Evolutionary conservation across 2,888 invertebrate genomes (phyloP), one percentile per base, ranked within the genome.

Genomic region (Scelioninae gen. 2): DNA sequence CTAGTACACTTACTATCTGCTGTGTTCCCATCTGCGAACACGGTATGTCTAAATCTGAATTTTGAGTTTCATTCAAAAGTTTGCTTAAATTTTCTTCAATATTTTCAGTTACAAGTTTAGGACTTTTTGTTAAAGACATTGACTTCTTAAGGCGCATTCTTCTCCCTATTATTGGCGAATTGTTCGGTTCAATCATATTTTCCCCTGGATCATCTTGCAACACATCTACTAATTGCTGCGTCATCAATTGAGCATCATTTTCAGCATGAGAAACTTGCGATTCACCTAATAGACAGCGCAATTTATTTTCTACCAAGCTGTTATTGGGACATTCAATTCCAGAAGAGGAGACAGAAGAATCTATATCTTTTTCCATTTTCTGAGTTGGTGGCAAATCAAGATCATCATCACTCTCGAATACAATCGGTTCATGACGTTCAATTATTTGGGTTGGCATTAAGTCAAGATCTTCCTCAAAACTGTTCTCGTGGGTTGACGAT

Each of bases 1-100:
- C 25, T 4, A 63, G 25, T 1, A 63, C 43, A 19, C n/a, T 33
- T 0, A 52, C 43, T 22, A 63, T 63, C 15, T 63, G 63, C 15
- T 63, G 63, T 1, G 63, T 63, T 22, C 52, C 11, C 63, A 63
- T 63, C 7, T 50, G 61, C 2, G 61, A 52, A 22, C 37, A 61
- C 2, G 18, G 39, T 9, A 37, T 25, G 0, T 48, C 10, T 5
- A 39, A 6, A 2, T 18, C 11, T 1, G 2, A 11, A 5, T 35
- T 7, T 43, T 63, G 19, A 22, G 63, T 22, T 1, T 63, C 52
- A 2, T 52, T 52, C 1, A 63, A 7, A 2, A 52, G 4, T 5
- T 31, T n/a, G 3, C 25, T 7, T n/a, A 50, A 28, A 19, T 50
- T 50, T 3, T 25, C 19, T 13, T 61, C 61, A 5, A 64, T 11